Evolutionary conservation across 2,113 vertebrate genomes (phyloP), one percentile per base, ranked within the genome.

Genomic region (Ceuthmochares aereus): DNA sequence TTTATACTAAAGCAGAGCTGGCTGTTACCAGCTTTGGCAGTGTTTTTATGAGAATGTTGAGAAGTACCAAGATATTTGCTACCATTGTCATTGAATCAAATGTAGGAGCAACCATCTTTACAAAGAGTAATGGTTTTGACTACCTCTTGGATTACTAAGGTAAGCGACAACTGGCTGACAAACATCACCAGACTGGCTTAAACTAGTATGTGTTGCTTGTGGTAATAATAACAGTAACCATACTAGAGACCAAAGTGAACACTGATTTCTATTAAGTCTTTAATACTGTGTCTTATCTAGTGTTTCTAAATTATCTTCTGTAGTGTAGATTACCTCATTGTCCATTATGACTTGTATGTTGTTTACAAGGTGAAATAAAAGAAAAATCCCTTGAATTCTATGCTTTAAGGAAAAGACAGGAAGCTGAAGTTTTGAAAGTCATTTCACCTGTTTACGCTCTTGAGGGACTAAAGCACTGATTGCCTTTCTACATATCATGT

Each of bases 241-340:
- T 97, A 96, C 96, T 97, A 96, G 97, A 98, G 97, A 98, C 98
- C 98, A 98, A 98, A 98, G 98, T 98, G 97, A 98, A 98, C 98
- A 97, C 97, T 97, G 97, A 97, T 97, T 98, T 95, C 96, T 97
- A 21, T 97, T 97, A 83, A 96, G 97, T 98, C 97, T 98, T 98
- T 98, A 98, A 97, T 98, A 98, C 92, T 95, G 96, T 97, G 97
- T 98, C 97, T 98, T 98, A 97, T 96, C 96, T 98, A 98, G 97
- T 97, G 96, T 97, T 98, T 98, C 97, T 97, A 98, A 98, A 95
- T 97, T 98, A 98, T 97, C 98, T 96, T 98, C 83, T 96, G 91
- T 98, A 98, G 97, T 94, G 78, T 98, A 98, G 98, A 96, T 97
- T 97, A 97, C 97, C 96, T 98, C 98, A 93, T 97, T 95, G 98